Evolutionary conservation across 2,888 invertebrate genomes (phyloP), one percentile per base, ranked within the genome.

Genomic region (Eulithis testata): DNA sequence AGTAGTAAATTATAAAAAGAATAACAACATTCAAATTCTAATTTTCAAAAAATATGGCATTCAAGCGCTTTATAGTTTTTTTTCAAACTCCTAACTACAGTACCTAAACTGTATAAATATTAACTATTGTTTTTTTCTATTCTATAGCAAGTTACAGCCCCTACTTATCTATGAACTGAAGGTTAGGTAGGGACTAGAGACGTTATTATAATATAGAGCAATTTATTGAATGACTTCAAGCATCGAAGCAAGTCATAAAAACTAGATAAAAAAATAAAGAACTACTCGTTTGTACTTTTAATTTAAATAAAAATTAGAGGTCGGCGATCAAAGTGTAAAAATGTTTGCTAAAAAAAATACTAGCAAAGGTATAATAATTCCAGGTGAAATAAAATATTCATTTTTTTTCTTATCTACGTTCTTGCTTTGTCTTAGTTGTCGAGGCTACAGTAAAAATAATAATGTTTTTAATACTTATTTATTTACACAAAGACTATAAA

Each of bases 31-130:
- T n/a, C 31, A n/a, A 27, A 50, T 31, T 12, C n/a, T 57, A 14
- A 57, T 37, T 47, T 51, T 60, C 58, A 75, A 79, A 76, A 75
- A 80, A 82, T 88, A 89, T 89, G 88, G 88, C 88, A 88, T 82
- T 77, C 70, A 83, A 85, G 83, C 83, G 74, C 73, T 78, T 77
- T 68, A 60, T 37, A 43, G 14, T 66, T 63, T 62, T 63, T 66
- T 66, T 66, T 60, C 63, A 63, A 60, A 53, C 55, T 31, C 11
- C 47, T 58, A 40, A 43, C 9, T 14, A n/a, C 1, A 6, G 40
- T 58, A 49, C 21, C 14, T 53, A 12, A 51, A 36, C 45, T 49
- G 6, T 60, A 66, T 63, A 60, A 66, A 66, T 21, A 21, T 63
- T 51, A 66, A 58, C 37, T 60, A 56, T 43, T 9, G n/a, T 45